A percentile compares a stretch with the other conserved stretches of the same genome.
These are phyloP conservation scores for Eumaeus atala DNA, from an alignment of 1,140 invertebrate species.

Conservation along the genomic window DNA sequence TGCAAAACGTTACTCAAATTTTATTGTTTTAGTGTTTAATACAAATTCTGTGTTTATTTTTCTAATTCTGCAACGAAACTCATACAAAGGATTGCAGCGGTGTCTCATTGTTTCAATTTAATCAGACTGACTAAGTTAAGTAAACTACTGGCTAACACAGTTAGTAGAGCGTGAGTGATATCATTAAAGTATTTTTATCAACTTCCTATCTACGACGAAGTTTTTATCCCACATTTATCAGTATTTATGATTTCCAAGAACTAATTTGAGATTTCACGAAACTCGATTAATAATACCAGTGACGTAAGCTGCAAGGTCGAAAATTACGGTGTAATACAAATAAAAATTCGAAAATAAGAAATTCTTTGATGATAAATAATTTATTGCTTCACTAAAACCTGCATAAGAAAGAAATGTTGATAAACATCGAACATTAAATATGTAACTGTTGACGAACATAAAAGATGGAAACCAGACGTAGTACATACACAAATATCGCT, in stretches of 20 bases:
- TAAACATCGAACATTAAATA: constrained; percentile 73
- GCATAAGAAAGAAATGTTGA: constrained; percentile 74
- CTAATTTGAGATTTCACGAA: not conserved
- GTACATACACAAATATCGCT: constrained; percentile 62
- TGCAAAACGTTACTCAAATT: too few species aligned
- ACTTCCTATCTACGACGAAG: constrained; percentile 42
- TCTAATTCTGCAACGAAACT: too few species aligned
- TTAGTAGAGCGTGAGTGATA: constrained; percentile 44
- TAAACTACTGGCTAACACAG: constrained; percentile 43
- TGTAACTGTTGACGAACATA: constrained; percentile 72
- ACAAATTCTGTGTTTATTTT: too few species aligned
- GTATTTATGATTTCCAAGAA: not conserved
- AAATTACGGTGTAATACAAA: constrained; percentile 53
- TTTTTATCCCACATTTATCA: constrained; percentile 41
- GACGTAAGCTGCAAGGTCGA: constrained; percentile 51
- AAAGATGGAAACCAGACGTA: constrained; percentile 66
- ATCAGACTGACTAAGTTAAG: constrained; percentile 50
- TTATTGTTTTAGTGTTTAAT: too few species aligned
- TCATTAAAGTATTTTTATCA: constrained; percentile 46
- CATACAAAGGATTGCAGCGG: not conserved
- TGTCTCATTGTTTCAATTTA: constrained; percentile 44
- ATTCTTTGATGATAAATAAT: constrained; percentile 72
- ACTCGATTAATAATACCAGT: constrained; percentile 38
- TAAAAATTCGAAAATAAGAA: constrained; percentile 69
- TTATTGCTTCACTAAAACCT: constrained; percentile 68